A percentile compares a stretch with the other conserved stretches of the same genome.
Conservation (phyloP, 1,140 invertebrate genomes). For the Heliothis virescens region DNA sequence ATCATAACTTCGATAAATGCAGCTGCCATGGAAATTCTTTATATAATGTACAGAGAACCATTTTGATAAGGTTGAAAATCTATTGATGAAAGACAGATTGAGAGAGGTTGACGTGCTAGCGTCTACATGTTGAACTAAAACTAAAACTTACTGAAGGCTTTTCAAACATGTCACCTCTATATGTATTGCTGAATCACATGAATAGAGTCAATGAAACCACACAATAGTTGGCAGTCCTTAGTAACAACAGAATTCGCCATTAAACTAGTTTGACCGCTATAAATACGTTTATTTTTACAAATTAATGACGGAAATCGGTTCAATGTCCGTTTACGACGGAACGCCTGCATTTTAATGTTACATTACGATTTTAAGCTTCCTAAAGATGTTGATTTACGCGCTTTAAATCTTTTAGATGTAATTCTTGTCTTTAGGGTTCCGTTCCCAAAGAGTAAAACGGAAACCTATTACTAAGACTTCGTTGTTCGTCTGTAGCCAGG, state of each 20-base stretch:
- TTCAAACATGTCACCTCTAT: background rate
- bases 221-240: background rate
- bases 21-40: background rate
- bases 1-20: background rate
- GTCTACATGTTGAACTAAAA: background rate
- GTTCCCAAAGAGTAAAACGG: too few relatives aligned
- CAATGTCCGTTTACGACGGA: constrained; percentile 2
- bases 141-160: background rate
- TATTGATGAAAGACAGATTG: too few relatives aligned
- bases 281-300: constrained; percentile 5
- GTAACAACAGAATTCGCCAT: constrained; percentile 3
- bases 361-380: constrained; percentile 1
- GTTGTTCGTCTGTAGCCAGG: too few relatives aligned
- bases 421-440: too few relatives aligned
- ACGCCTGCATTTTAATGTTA: constrained; percentile 1
- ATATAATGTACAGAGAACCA: too few relatives aligned
- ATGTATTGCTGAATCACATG: constrained; percentile 17
- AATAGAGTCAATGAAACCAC: constrained; percentile 3
- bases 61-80: too few relatives aligned
- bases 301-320: constrained; percentile 29
- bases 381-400: constrained; percentile 20
- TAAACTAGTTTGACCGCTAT: constrained; percentile 7
- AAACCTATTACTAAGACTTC: too few relatives aligned
- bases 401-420: constrained; percentile 14
- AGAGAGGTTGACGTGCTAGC: too few relatives aligned